Base-by-base conservation (phyloP, 2,113 vertebrate species). In the Anhinga anhinga region DNA sequence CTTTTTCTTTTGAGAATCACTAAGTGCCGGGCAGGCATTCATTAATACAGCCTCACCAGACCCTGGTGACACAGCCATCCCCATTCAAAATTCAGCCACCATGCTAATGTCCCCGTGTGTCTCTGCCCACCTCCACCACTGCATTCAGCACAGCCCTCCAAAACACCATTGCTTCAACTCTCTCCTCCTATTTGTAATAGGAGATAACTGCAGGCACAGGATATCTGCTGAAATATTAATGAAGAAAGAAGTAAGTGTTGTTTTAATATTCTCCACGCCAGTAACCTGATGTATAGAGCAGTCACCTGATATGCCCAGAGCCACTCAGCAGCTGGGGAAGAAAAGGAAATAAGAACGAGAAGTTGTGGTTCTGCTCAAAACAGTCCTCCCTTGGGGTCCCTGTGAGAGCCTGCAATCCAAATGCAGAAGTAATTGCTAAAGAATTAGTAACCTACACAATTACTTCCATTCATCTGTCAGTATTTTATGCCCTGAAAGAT, bases 1-100 rank as follows among this genome's bases (percentile, higher is more conserved):
- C 88, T 97, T 97, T 93, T 94, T 96, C 94, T 91, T 96, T 67
- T 65, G 91, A 96, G 96, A 93, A 93, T 94, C 93, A 94, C 86
- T 84, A 94, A 93, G 96, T 94, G 92, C 94, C 88, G 87, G 94
- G 90, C 90, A 95, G 89, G 73, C 86, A 65, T 83, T 81, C 85
- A 96, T 91, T 88, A 94, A 71, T 13, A 73, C 38, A 88, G 84
- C 79, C 85, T 79, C 2, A 2, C 21, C 79, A 88, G 78, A 34
- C 30, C 67, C 66, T 0, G 4, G 29, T 0, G 44, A 77, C 55
- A 49, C 30, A 73, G 86, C 25, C 65, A 16, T 8, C 38, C 55
- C 55, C 47, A 34, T 58, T 17, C 77, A 81, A 88, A 80, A 78
- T 29, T 29, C 76, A 78, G 76, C 36, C 82, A 67, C 45, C 47